A percentile compares a stretch with the other conserved stretches of the same genome.
phyloP scores from a whole-genome alignment of 2,797 vertebrate species.

The Gymnodraco acuticeps region DNA sequence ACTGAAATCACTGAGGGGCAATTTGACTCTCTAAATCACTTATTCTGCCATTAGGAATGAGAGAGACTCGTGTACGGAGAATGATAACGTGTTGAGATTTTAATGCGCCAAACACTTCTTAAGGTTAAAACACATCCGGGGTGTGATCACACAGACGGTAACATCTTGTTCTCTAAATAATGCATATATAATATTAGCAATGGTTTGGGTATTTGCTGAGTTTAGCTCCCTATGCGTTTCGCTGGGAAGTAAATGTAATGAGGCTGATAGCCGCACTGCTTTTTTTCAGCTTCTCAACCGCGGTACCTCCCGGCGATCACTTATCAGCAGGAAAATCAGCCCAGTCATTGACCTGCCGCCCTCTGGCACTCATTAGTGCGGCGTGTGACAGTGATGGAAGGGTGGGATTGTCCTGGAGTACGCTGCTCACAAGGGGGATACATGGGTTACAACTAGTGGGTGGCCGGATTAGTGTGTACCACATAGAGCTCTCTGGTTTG shows the following conservation, averaged over 20 bases:
- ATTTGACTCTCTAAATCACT: constrained; percentile 73
- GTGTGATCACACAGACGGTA: constrained; percentile 34
- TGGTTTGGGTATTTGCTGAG: constrained; percentile 22
- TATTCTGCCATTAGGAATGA: constrained; percentile 71
- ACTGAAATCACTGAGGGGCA: constrained; percentile 69
- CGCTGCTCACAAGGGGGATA: constrained; percentile 81
- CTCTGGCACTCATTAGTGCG: constrained; percentile 87
- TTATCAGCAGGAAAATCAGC: constrained; percentile 92
- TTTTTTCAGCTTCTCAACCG: constrained; percentile 42
- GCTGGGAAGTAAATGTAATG: not conserved
- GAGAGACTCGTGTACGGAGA: constrained; percentile 51
- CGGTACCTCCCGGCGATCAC: constrained; percentile 67
- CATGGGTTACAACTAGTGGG: constrained; percentile 87
- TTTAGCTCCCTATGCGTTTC: constrained; percentile 17
- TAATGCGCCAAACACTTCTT: constrained; percentile 56
- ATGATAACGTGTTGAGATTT: constrained; percentile 55
- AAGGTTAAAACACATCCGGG: constrained; percentile 47
- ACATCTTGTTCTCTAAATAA: constrained; percentile 39
- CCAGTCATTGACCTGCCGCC: constrained; percentile 86
- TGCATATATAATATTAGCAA: constrained; percentile 25
- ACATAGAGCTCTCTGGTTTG: constrained; percentile 62
- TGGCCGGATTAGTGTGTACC: constrained; percentile 75
- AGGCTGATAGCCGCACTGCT: constrained; percentile 13
- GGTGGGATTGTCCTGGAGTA: constrained; percentile 85
- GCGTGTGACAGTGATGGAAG: constrained; percentile 89